Evolutionary conservation across 2,888 invertebrate species (phyloP).

Genomic region (Lampropteryx suffumata): DNA sequence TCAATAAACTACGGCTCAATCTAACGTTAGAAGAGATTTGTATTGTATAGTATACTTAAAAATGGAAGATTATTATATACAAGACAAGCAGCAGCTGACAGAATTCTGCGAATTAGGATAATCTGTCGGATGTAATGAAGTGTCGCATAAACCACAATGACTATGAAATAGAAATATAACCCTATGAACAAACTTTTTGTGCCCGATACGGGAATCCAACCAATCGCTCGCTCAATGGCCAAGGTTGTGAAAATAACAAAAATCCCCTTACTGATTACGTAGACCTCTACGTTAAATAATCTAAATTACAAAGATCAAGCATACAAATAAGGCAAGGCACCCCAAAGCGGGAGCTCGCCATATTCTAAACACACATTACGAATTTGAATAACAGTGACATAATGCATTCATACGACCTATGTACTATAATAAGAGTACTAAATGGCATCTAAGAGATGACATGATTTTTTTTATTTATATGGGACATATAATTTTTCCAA

Average conservation of each 20-base stretch:
- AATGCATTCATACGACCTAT: too few relatives aligned
- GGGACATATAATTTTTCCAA: too few relatives aligned
- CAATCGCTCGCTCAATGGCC: background rate
- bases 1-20: background rate
- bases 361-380: too few relatives aligned
- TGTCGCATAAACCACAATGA: background rate
- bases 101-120: background rate
- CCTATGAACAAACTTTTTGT: slow-evolving; percentile 13
- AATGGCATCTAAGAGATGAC: too few relatives aligned
- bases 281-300: background rate
- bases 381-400: too few relatives aligned
- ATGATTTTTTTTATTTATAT: too few relatives aligned
- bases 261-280: background rate
- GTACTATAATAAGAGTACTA: too few relatives aligned
- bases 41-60: too few relatives aligned
- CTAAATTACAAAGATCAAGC: too few relatives aligned
- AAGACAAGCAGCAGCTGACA: background rate
- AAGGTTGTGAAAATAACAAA: slow-evolving; percentile 1
- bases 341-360: too few relatives aligned
- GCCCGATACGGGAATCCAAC: slow-evolving; percentile 16
- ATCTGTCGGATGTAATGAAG: too few relatives aligned
- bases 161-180: slow-evolving; percentile 4
- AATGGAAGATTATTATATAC: slow-evolving; percentile 1
- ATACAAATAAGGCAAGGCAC: too few relatives aligned
- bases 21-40: background rate